Evolutionary conservation across 92 coral and sea anemone species (phyloP).

Genomic region (Desmophyllum pertusum): DNA sequence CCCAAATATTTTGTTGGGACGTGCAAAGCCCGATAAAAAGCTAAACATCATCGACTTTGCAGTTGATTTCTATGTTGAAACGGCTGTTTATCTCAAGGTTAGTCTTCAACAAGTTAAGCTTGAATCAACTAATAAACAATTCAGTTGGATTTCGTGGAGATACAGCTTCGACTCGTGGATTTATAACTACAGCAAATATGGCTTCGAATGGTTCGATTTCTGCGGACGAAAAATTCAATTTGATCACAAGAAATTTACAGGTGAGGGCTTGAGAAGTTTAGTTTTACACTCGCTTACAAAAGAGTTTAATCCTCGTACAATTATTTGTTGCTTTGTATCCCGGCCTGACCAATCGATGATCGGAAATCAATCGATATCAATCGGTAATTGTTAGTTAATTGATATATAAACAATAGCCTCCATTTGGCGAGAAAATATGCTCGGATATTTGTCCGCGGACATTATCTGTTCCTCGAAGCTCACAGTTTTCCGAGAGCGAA

Average conservation of each 20-base stretch:
- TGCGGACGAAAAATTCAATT: slow-evolving; percentile 78
- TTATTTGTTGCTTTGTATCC: not conserved
- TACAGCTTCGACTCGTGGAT: not conserved
- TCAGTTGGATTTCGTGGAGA: not conserved
- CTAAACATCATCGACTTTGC: not conserved
- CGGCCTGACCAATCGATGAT: too few species aligned
- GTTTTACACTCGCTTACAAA: not conserved
- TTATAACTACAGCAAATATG: slow-evolving; percentile 30
- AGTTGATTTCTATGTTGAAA: slow-evolving; percentile 28
- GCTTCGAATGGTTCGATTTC: slow-evolving; percentile 60
- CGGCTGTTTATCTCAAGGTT: slow-evolving; percentile 12
- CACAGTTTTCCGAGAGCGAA: too few species aligned
- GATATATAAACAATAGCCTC: too few species aligned
- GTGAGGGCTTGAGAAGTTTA: slow-evolving; percentile 32
- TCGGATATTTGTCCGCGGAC: too few species aligned
- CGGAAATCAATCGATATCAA: too few species aligned
- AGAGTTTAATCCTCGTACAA: not conserved
- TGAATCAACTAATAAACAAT: not conserved
- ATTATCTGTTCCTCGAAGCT: too few species aligned
- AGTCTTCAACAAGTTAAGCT: slow-evolving; percentile 4
- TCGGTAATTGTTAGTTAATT: too few species aligned
- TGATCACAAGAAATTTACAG: slow-evolving; percentile 93
- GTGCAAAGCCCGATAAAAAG: not conserved
- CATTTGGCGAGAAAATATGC: too few species aligned
- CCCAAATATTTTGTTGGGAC: not conserved